Evolutionary conservation across 2,888 invertebrate species (phyloP).

Genomic region (Adelognathus sp.): DNA sequence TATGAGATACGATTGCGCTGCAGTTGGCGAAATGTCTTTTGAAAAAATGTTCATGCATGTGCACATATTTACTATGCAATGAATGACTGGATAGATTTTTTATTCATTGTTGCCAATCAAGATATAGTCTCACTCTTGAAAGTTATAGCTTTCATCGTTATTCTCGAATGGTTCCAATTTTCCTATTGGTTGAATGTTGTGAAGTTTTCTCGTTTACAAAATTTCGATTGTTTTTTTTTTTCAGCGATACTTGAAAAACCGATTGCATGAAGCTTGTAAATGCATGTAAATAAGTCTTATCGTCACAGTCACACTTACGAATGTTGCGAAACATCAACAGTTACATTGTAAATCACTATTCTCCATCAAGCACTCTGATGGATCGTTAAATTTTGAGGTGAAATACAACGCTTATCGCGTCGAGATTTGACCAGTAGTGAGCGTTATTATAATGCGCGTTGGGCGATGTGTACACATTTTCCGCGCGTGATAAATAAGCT

Average conservation of each 20-base stretch:
- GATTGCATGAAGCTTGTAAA: too few relatives aligned
- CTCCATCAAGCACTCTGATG: background rate
- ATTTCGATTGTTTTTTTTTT: background rate
- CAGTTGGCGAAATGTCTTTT: too few relatives aligned
- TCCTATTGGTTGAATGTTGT: too few relatives aligned
- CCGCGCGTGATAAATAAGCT: constrained; percentile 63
- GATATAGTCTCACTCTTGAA: too few relatives aligned
- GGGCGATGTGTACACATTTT: constrained; percentile 47
- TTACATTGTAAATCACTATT: background rate
- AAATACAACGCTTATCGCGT: constrained; percentile 17
- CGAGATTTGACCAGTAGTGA: constrained; percentile 28
- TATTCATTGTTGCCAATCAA: too few relatives aligned
- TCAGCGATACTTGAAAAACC: too few relatives aligned
- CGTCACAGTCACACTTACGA: background rate
- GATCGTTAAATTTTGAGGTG: background rate
- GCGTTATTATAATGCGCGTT: background rate
- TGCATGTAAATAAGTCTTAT: background rate
- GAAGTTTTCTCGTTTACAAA: background rate
- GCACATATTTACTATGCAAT: too few relatives aligned
- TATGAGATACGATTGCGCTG: too few relatives aligned
- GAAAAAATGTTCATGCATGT: too few relatives aligned
- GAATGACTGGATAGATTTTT: too few relatives aligned
- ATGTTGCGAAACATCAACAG: background rate
- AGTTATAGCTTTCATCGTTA: too few relatives aligned
- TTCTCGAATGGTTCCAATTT: too few relatives aligned